Evolutionary conservation across 2,797 vertebrate species (phyloP), one percentile per base, ranked within the genome.

Genomic region (Clarias fuscus): DNA sequence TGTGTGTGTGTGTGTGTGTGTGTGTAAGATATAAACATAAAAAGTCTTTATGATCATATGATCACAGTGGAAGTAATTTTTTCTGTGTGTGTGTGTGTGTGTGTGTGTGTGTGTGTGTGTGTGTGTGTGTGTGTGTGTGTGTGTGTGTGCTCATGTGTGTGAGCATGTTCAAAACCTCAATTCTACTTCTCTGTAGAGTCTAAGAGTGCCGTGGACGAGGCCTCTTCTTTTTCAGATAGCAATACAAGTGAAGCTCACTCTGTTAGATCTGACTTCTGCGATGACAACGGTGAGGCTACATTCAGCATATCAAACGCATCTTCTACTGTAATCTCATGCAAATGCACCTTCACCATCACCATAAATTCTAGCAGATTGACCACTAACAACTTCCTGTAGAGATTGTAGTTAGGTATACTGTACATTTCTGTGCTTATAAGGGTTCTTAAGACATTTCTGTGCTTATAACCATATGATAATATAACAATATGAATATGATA

Each of bases 241-340:
- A 97, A 95, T 89, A 97, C 97, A 53, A 89, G 86, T 0, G 98
- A 98, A 92, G 97, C 96, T 15, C 96, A 94, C 84, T 99, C 98
- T 30, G 95, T 97, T 91, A 97, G 95, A 90, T 99, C 98, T 0
- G 98, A 98, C 89, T 98, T 97, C 0, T 97, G 97, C 0, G 97
- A 98, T 7, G 98, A 99, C 92, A 98, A 97, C 64, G 97, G 98
- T 99, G 94, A 96, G 96, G 88, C 53, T n/a, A 5, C 13, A 33
- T 20, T 15, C 11, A 80, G 7, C n/a, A 76, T 58, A 22, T 0
- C 11, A 33, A 20, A 62, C 76, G 17, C 40, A 33, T 15, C 64
- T 73, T 33, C 18, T 62, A 20, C n/a, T 48, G 7, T 68, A 64
- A 15, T 18, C n/a, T 79, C 68, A 77, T 58, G 20, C 27, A 7